Evolutionary conservation across 2,797 vertebrate species (phyloP), one percentile per base, ranked within the genome.

Genomic region (Podargus strigoides): DNA sequence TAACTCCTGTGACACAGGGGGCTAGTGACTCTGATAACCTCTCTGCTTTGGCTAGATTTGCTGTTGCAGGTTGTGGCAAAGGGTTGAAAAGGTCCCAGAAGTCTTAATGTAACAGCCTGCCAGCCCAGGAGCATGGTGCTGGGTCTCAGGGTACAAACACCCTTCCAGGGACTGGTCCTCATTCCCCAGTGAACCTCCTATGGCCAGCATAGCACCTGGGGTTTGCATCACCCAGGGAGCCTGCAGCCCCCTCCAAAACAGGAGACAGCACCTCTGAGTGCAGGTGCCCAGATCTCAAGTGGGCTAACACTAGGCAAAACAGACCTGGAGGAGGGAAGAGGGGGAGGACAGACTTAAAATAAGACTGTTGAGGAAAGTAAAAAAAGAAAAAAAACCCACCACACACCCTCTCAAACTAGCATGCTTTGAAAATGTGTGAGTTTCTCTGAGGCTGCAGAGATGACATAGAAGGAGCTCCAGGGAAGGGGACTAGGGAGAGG

Each of bases 241-340:
- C 70, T 67, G 14, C 53, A 66, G 6, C 19, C n/a, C 6, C 7
- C 11, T 55, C 9, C 6, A 27, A 21, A 42, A 18, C 21, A 39
- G 23, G 49, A 52, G 28, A 22, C 28, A 15, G 19, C 36, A 50
- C 22, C 20, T 59, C 66, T 15, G 7, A 34, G 59, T 6, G 22
- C 60, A 32, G 28, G 42, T 36, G 53, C 53, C 27, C 49, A 30
- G 49, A 50, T 66, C 86, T 67, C 85, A 6, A 66, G 39, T 58
- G 75, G 32, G 50, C 32, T 86, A 62, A 76, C 63, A 74, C n/a
- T 24, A 73, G 52, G 82, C 59, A 82, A 59, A 89, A 67, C 70
- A 92, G 70, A 86, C 64, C 62, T n/a, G 82, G 76, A 78, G 91
- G 62, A 82, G 85, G 55, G 49, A 70, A 59, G 83, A 88, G 84